Evolutionary conservation across 35 echinoderm and acorn worm species (phyloP), one percentile per base, ranked within the genome.

Genomic region (Heliocidaris tuberculata): DNA sequence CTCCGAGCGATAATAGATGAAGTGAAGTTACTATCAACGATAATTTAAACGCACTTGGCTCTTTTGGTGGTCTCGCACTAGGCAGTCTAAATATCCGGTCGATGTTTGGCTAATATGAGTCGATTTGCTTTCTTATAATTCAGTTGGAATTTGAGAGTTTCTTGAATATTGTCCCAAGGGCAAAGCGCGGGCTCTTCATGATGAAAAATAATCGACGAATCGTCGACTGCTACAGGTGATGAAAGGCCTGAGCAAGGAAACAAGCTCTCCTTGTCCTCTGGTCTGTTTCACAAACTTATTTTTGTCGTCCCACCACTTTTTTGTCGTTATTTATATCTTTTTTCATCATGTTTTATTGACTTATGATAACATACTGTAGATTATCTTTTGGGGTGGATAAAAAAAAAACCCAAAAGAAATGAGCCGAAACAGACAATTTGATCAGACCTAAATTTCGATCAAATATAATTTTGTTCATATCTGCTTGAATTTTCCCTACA

Each of bases 121-220:
- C 91, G 48, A 93, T 93, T 93, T 93, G 91, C 91, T 93, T 49
- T 93, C 50, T 93, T 93, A 93, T 59, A 93, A 93, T 93, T 93
- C 91, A 50, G 91, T 30, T 54, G 91, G 91, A 93, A 48, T 93
- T 93, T 30, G 31, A 89, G 87, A n/a, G 87, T 89, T 89, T 89
- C 87, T 89, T 89, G 31, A 89, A 89, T 89, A 32, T 89, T 89
- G 31, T 89, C 87, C 87, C 87, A 48, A 17, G 87, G 87, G 87
- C 32, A 89, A 89, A 89, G 87, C 31, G 87, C 87, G 87, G 87
- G 87, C 15, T 47, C 87, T 32, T 89, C 87, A 89, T 42, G 87
- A 89, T 89, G 87, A 89, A 89, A 89, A 89, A 89, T 89, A 89
- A 89, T 89, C 31, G 87, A 48, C 12, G 65, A 89, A 89, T 47